A percentile compares a stretch with the other conserved stretches of the same genome.
Evolutionary conservation across 2,797 vertebrate species (phyloP).

Genomic region (Rachycentron canadum): DNA sequence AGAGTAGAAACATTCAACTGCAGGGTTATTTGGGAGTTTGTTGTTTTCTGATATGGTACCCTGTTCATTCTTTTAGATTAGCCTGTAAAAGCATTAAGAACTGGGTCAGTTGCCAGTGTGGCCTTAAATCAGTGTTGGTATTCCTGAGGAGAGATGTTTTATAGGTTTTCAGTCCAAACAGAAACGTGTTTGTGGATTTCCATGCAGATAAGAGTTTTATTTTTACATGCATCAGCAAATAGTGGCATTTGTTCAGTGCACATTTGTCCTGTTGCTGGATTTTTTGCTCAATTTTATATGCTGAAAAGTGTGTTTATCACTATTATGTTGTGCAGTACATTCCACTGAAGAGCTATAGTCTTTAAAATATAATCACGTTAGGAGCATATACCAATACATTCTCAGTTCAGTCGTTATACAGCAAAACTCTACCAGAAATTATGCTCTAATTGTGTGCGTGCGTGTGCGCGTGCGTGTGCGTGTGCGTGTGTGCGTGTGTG

Average conservation of each 20-base stretch:
- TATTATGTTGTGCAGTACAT: constrained; percentile 40
- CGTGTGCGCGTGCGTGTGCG: background rate
- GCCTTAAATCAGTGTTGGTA: constrained; percentile 39
- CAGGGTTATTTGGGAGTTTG: constrained; percentile 46
- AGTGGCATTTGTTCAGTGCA: constrained; percentile 24
- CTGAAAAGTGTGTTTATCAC: constrained; percentile 25
- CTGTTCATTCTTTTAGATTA: constrained; percentile 16
- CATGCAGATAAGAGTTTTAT: constrained; percentile 27
- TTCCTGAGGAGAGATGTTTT: constrained; percentile 24
- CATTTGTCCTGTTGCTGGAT: constrained; percentile 43
- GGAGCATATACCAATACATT: constrained; percentile 8
- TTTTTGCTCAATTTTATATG: constrained; percentile 21
- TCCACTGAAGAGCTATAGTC: constrained; percentile 51
- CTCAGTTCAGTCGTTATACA: constrained; percentile 20
- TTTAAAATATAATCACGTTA: constrained; percentile 18
- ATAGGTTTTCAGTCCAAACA: constrained; percentile 2
- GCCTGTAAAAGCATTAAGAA: constrained; percentile 34
- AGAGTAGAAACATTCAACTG: constrained; percentile 58
- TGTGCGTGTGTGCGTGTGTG: constrained; percentile 1
- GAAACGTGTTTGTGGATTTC: constrained; percentile 12
- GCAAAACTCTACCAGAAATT: constrained; percentile 42
- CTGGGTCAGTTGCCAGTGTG: constrained; percentile 33
- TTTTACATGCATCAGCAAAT: constrained; percentile 17
- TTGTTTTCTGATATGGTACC: constrained; percentile 37
- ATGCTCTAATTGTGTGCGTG: constrained; percentile 29